phyloP scores from a whole-genome alignment of 2,888 invertebrate genomes.

The Odontothrips loti region DNA sequence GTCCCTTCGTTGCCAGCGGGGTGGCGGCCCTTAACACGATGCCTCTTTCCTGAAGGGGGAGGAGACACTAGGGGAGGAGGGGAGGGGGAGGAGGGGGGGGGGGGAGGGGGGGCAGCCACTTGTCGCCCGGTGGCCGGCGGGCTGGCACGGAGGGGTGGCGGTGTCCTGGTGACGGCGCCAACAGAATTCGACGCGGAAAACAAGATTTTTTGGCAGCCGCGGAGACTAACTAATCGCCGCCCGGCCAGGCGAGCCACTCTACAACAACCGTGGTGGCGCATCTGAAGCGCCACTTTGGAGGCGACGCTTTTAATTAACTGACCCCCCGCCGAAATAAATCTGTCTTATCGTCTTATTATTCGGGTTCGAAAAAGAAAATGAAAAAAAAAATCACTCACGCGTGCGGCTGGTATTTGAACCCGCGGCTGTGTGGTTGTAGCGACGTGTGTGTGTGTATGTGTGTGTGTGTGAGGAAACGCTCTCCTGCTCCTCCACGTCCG shows the following conservation, averaged over 20 bases:
- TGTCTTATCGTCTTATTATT: no score
- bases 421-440: conserved; percentile 2
- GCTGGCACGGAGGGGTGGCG: not conserved
- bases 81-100: not conserved
- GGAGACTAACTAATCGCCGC: not conserved
- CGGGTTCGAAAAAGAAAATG: conserved; percentile 3
- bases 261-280: no score
- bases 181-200: conserved; percentile 9
- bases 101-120: not conserved
- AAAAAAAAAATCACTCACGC: not conserved
- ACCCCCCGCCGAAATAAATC: no score
- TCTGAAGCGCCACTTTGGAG: not conserved
- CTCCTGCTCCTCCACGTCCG: no score
- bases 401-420: conserved; percentile 11
- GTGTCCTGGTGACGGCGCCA: not conserved
- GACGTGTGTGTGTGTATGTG: conserved; percentile 29
- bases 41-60: not conserved
- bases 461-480: not conserved
- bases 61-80: not conserved
- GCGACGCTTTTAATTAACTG: not conserved
- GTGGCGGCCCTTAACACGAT: no score
- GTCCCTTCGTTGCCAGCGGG: no score
- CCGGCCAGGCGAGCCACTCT: not conserved
- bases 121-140: not conserved
- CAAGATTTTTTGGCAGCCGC: conserved; percentile 22